Conservation (phyloP, 1,140 invertebrate species). For the Temnothorax curvispinosus region DNA sequence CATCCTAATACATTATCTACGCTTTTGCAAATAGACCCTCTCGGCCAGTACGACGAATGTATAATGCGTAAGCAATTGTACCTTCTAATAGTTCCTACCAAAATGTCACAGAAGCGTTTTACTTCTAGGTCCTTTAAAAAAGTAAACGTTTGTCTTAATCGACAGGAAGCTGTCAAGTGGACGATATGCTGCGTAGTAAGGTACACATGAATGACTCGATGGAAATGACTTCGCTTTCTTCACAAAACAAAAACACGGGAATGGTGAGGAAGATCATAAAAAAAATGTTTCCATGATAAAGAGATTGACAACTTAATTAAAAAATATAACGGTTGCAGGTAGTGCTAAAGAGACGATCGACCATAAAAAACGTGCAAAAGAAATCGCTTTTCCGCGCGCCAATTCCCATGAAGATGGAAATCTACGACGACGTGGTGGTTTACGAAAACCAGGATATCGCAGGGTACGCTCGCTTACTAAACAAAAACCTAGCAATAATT, state of each 20-base stretch:
- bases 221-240: conserved; percentile 2
- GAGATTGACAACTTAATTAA: not conserved
- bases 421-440: conserved; percentile 49
- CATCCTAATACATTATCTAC: conserved; percentile 83
- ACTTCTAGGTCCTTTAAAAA: not conserved
- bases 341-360: conserved; percentile 65
- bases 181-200: not conserved
- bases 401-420: conserved; percentile 58
- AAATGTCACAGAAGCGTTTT: not conserved
- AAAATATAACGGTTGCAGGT: conserved; percentile 27
- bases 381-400: conserved; percentile 61
- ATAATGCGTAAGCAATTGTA: conserved; percentile 78
- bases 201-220: not conserved
- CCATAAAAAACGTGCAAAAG: conserved; percentile 63
- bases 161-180: conserved; percentile 7
- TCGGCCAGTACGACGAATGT: conserved; percentile 86
- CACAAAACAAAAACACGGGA: not conserved
- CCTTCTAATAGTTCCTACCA: not conserved
- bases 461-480: conserved; percentile 18
- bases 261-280: conserved; percentile 16
- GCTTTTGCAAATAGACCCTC: conserved; percentile 87
- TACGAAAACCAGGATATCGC: conserved; percentile 57
- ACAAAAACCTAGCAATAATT: not conserved
- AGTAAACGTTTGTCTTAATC: conserved; percentile 8
- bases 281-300: not conserved